Conservation (phyloP, 2,113 vertebrate species). For the Piaya cayana region DNA sequence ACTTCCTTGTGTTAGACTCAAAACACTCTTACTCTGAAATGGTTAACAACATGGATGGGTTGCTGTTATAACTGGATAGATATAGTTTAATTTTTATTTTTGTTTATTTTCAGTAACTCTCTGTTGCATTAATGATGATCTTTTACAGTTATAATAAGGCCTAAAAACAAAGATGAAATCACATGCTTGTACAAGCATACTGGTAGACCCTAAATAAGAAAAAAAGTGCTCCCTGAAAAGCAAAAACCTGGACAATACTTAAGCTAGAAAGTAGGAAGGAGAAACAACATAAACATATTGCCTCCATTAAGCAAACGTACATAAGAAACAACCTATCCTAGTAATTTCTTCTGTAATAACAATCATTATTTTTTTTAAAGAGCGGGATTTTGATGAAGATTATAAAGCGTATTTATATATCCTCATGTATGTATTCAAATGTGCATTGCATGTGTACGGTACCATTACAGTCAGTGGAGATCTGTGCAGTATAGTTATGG, state of each 20-base stretch:
- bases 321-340: neutral
- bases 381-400: neutral
- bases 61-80: neutral
- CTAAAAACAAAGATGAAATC: neutral
- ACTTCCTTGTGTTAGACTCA: neutral
- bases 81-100: neutral
- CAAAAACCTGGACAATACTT: neutral
- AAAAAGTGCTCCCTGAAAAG: neutral
- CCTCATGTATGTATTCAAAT: neutral
- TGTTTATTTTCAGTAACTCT: neutral
- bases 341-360: rapidly evolving
- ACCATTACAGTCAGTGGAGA: neutral
- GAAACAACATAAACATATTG: neutral
- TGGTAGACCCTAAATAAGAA: neutral
- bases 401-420: no score
- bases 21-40: neutral
- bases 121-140: neutral
- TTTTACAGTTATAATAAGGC: neutral
- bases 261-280: neutral
- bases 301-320: neutral
- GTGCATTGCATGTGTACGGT: rapidly evolving
- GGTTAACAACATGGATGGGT: neutral
- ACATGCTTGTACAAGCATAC: neutral
- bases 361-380: neutral
- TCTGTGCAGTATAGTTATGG: neutral